Evolutionary conservation across 2,888 invertebrate species (phyloP).

Genomic region (Crioceris asparagi): DNA sequence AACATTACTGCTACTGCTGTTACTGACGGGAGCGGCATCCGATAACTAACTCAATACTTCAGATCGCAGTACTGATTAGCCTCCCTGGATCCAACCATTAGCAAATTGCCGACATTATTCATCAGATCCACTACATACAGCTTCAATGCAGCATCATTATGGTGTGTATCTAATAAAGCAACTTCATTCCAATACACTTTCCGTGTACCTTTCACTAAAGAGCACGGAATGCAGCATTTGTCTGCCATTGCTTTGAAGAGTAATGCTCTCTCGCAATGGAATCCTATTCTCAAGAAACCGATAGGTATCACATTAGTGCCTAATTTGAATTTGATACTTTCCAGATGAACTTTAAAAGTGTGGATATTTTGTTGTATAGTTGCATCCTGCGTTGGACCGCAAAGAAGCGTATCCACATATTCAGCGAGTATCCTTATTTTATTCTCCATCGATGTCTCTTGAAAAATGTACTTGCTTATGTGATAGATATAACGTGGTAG

Average conservation of each 20-base stretch:
- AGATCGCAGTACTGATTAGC: constrained; percentile 33
- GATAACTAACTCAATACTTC: constrained; percentile 3
- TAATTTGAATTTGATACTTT: constrained; percentile 24
- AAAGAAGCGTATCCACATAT: constrained; percentile 26
- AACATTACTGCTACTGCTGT: constrained; percentile 5
- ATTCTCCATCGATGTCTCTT: constrained; percentile 11
- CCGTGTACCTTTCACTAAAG: constrained; percentile 34
- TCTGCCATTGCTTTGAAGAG: constrained; percentile 45
- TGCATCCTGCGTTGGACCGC: constrained; percentile 23
- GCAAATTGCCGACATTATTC: constrained; percentile 35
- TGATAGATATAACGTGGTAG: constrained; percentile 23
- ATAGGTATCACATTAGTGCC: constrained; percentile 42
- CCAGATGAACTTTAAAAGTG: constrained; percentile 25
- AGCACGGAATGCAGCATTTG: constrained; percentile 38
- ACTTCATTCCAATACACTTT: constrained; percentile 36
- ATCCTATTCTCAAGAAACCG: constrained; percentile 40
- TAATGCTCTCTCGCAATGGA: constrained; percentile 42
- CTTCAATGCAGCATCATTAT: constrained; percentile 16
- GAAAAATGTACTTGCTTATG: constrained; percentile 18
- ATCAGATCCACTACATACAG: constrained; percentile 42
- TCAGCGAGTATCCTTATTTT: constrained; percentile 26
- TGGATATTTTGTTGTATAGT: constrained; percentile 23
- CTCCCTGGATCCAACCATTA: constrained; percentile 33
- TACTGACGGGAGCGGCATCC: no score
- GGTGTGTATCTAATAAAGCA: constrained; percentile 16